Base-by-base conservation (phyloP, 2,888 invertebrate genomes). In the Cephus rjabovi region DNA sequence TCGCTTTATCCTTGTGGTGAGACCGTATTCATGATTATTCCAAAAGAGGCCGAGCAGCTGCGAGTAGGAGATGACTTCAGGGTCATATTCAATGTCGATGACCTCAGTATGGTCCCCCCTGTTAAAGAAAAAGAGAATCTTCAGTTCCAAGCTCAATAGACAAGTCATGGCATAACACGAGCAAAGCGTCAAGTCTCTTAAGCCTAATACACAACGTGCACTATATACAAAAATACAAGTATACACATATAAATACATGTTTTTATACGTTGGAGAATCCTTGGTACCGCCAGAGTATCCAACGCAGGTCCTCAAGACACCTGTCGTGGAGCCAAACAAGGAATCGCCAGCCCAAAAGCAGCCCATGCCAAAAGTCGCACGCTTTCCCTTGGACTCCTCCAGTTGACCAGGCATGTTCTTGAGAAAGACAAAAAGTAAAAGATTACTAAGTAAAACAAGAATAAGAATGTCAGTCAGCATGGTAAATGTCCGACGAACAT, bases 41-140 rank as follows among this genome's bases (percentile, higher is more conserved):
- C 98, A 99, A 93, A 98, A 99, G 85, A 97, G 92, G 77, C 95
- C 93, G 76, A 99, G 92, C 34, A 99, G 93, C 31, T 97, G 94
- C 77, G 94, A 93, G 89, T 95, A 99, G 0, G 94, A 94, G 30
- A 97, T 94, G 3, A 94, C 92, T 81, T 94, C 94, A 11, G 98
- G 97, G 91, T 99, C 97, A 89, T 94, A 99, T 89, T 98, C 97
- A 82, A 99, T 94, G 91, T 98, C 97, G 79, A 98, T 95, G 33
- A 98, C 97, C 93, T 99, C 99, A 30, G 98, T 98, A 91, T 98
- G 98, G 91, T 98, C 98, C 23, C 97, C 97, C 86, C 98, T 98
- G 92, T 71, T 15, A 69, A n/a, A 68, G 34, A 68, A 33, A 56
- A 76, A 74, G 71, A 33, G 30, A 9, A 56, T 31, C 74, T 77